Evolutionary conservation across 2,113 vertebrate genomes (phyloP).

Genomic region (Centropus bengalensis): DNA sequence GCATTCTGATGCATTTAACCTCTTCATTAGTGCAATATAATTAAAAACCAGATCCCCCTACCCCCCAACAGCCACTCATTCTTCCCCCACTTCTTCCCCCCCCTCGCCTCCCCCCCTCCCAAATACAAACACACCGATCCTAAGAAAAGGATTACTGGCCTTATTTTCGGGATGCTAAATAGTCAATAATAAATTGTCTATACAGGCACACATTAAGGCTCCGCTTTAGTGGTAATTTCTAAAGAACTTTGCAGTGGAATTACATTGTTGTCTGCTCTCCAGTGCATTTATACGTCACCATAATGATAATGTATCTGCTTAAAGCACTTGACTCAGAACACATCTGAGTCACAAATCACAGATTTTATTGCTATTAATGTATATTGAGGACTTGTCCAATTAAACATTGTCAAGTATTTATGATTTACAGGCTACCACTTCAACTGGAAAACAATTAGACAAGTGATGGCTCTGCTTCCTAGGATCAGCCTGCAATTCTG

Average conservation of each 20-base stretch:
- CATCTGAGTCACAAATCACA: conserved; percentile 62
- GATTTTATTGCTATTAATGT: conserved; percentile 58
- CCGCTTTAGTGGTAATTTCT: conserved; percentile 51
- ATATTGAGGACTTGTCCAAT: conserved; percentile 50
- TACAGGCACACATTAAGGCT: conserved; percentile 26
- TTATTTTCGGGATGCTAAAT: conserved; percentile 34
- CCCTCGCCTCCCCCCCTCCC: neutral
- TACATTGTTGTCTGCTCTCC: conserved; percentile 63
- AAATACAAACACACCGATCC: conserved; percentile 5
- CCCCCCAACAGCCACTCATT: neutral
- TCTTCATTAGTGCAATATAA: neutral
- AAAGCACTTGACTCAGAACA: conserved; percentile 71
- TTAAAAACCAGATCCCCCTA: neutral
- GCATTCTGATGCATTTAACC: neutral
- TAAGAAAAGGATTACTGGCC: conserved; percentile 16
- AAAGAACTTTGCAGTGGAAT: conserved; percentile 58
- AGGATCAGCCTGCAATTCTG: conserved; percentile 47
- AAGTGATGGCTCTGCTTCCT: conserved; percentile 40
- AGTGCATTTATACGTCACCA: conserved; percentile 61
- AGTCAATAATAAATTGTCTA: conserved; percentile 32
- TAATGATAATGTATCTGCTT: conserved; percentile 67
- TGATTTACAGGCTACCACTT: conserved; percentile 43
- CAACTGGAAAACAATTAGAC: conserved; percentile 42
- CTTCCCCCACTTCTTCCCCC: neutral
- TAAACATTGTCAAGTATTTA: conserved; percentile 60